Base-by-base conservation (phyloP, 2,113 vertebrate genomes). In the Ceratotherium simum region DNA sequence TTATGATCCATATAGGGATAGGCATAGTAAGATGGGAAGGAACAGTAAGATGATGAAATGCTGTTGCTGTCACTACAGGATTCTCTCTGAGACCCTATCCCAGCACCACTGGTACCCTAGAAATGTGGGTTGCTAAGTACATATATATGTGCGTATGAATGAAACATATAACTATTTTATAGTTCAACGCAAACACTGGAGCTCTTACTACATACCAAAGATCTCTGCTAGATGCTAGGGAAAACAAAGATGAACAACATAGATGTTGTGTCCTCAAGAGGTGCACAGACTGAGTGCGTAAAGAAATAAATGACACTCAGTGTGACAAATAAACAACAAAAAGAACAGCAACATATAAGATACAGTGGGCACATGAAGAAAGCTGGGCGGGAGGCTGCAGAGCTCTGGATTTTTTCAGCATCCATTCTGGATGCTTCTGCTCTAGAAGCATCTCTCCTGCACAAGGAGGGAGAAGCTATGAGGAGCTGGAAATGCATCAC, bases 301-400 rank as follows among this genome's bases (percentile, higher is more conserved):
- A 92, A 80, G 46, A 92, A 90, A 85, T 51, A 91, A 64, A 75
- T 89, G 83, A 56, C 46, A 89, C 67, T 65, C 48, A 12, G 72
- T 33, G 23, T 81, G 92, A 91, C 48, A 73, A 69, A 36, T 65
- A 96, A 82, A 48, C 54, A 65, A 82, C 78, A 76, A 81, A 96
- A 93, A 54, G 46, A 97, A 90, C 90, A 84, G 51, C 20, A 64
- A 51, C 87, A 80, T 42, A 69, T 62, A 78, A 93, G 93, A 58
- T 11, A 64, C 62, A 51, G 42, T 6, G 1, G 17, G 56, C 20
- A 46, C 58, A n/a, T 8, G 27, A n/a, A 72, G 89, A 54, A 70
- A 27, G 39, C 14, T 17, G 54, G 86, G 85, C 5, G 3, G 93
- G 72, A 95, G 51, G 79, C 33, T 39, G 13, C 17, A 5, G 21